A percentile compares a stretch with the other conserved stretches of the same genome.
Conservation (phyloP, 2,113 vertebrate genomes). For the Ondatra zibethicus region DNA sequence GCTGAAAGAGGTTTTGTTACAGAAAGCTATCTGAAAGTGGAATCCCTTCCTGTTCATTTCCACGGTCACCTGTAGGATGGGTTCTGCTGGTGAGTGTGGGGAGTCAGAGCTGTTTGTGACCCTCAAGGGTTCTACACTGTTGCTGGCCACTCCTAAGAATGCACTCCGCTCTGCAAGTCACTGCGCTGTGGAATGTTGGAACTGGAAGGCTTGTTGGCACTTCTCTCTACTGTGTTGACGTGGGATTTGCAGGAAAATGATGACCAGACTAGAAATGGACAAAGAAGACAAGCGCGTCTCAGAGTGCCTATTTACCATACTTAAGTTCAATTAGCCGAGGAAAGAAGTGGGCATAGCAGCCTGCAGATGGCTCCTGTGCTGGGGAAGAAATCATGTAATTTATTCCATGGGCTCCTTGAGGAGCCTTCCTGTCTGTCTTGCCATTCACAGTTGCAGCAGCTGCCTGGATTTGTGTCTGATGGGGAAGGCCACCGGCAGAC, state of each 20-base stretch:
- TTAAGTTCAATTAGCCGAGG: not conserved
- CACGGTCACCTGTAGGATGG: not conserved
- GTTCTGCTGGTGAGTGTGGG: not conserved
- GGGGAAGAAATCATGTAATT: not conserved
- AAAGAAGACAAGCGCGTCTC: slow-evolving; percentile 22
- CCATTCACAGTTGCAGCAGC: not conserved
- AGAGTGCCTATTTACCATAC: not conserved
- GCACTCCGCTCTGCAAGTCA: slow-evolving; percentile 53
- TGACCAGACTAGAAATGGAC: slow-evolving; percentile 58
- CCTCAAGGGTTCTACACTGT: not conserved
- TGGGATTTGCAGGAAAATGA: slow-evolving; percentile 62
- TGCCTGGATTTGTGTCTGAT: not conserved
- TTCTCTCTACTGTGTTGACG: slow-evolving; percentile 43
- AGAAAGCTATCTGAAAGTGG: not conserved
- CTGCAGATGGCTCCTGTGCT: not conserved
- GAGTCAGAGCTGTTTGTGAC: not conserved
- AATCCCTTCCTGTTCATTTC: rapidly evolving
- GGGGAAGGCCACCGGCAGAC: not conserved
- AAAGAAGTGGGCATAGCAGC: not conserved
- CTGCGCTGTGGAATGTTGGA: slow-evolving; percentile 67
- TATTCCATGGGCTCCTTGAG: not conserved
- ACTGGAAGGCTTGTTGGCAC: slow-evolving; percentile 36
- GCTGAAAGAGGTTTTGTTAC: slow-evolving; percentile 43
- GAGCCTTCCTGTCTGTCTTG: slow-evolving; percentile 20
- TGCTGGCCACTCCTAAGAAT: not conserved